Base-by-base conservation (phyloP, 1,140 invertebrate species). In the Sweltsa coloradensis region DNA sequence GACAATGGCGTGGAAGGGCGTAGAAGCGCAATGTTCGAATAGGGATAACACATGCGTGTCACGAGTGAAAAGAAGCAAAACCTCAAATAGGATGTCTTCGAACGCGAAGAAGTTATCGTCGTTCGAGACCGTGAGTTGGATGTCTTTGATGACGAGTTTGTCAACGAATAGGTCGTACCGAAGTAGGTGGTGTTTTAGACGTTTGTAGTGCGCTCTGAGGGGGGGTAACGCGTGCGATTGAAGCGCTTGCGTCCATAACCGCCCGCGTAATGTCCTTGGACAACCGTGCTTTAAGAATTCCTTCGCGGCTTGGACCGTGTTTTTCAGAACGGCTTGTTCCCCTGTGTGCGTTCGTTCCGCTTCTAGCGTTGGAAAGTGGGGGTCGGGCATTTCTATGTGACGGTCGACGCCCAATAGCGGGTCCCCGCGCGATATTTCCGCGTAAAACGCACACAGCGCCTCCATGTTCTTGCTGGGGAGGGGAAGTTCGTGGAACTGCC, bases 31-130 rank as follows among this genome's bases (percentile, higher is more conserved):
- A 44, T 72, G 72, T n/a, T 76, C 71, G 34, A 83, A 70, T 22
- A 71, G 63, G 25, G 71, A 69, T 49, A 90, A 67, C 11, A 96
- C 76, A 56, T 83, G 78, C 0, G 81, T 78, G 64, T 97, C 92
- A 47, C 92, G 74, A 13, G 88, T 91, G 67, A 97, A 96, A 56
- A 89, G 93, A 19, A 97, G 61, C 73, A 97, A 78, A n/a, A 91
- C 77, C 82, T 84, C 53, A 6, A 60, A 63, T 53, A 97, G 68
- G 29, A 94, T 77, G 66, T 97, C 93, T 72, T 96, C 92, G 66
- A 96, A 97, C 0, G 97, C 91, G 68, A 97, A 97, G 63, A 97
- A 96, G 60, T 96, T 91, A 62, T 97, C 92, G 62, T 97, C 93
- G 64, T 97, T 97, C 4, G 89, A 90, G 0, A 92, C 90, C 9